Evolutionary conservation across 2,113 vertebrate species (phyloP).

Genomic region (Prietella phreatophila): DNA sequence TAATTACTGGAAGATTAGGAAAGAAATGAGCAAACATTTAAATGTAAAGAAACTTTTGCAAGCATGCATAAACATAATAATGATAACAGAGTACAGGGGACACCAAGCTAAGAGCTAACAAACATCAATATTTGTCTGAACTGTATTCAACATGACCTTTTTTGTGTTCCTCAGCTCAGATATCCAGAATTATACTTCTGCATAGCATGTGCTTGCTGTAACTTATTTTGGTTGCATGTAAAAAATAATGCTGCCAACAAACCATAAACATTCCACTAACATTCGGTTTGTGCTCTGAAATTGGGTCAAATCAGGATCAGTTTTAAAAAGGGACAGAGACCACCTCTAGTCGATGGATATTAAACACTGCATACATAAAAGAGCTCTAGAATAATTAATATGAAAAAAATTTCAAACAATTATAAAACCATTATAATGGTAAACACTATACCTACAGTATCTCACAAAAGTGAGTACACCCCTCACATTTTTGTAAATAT

Average conservation of each 20-base stretch:
- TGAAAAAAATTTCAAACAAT: neutral
- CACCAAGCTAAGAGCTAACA: neutral
- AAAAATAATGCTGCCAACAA: neutral
- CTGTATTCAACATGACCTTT: neutral
- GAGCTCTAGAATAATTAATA: neutral
- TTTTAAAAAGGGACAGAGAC: neutral
- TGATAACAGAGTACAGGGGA: neutral
- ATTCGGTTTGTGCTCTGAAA: neutral
- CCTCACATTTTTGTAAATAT: too few species aligned
- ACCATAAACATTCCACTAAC: neutral
- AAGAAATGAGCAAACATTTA: neutral
- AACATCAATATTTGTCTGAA: neutral
- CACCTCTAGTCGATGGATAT: neutral
- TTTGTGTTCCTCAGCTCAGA: neutral
- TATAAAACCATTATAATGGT: neutral
- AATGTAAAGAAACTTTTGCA: neutral
- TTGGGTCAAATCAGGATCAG: neutral
- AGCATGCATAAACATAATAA: neutral
- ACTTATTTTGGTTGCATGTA: neutral
- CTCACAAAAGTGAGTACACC: too few species aligned
- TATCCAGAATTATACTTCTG: neutral
- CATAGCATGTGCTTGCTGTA: neutral
- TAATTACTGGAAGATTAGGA: neutral
- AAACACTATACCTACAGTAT: neutral
- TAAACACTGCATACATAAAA: constrained; percentile 8